These are phyloP conservation scores for Meda fulgida DNA, from an alignment of 2,797 vertebrate species.

Conservation along the genomic window DNA sequence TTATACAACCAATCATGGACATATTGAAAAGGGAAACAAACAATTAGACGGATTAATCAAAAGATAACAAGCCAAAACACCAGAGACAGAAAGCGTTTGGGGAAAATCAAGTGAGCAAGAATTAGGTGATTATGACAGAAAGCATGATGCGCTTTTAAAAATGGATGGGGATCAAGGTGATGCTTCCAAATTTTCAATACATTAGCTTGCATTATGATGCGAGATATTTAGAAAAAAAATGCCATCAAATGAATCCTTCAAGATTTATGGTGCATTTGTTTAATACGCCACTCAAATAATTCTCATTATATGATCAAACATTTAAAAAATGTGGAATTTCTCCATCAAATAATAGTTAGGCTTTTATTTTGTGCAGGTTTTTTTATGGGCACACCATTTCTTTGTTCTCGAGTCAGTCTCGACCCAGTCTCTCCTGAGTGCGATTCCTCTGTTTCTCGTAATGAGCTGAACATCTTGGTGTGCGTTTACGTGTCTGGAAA, in stretches of 20 bases:
- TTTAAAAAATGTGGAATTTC: neutral
- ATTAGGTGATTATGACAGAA: neutral
- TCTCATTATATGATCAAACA: neutral
- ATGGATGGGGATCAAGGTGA: neutral
- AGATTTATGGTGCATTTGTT: neutral
- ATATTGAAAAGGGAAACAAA: constrained; percentile 27
- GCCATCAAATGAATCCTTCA: neutral
- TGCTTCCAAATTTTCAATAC: neutral
- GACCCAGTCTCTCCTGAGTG: constrained; percentile 13
- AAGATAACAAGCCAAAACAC: constrained; percentile 16
- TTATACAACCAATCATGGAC: constrained; percentile 12
- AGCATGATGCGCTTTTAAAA: neutral
- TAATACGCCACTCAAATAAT: neutral
- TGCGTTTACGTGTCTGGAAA: constrained; percentile 66
- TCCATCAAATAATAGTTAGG: neutral
- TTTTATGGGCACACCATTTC: constrained; percentile 49
- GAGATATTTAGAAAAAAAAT: neutral
- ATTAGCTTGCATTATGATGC: neutral
- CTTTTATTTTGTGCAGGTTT: constrained; percentile 56
- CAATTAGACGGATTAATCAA: constrained; percentile 10
- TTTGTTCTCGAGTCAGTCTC: constrained; percentile 27
- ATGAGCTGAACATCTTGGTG: constrained; percentile 30
- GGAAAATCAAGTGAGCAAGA: neutral
- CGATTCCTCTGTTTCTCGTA: constrained; percentile 17
- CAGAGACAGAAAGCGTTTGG: constrained; percentile 12